Base-by-base conservation (phyloP, 1,140 invertebrate genomes). In the Ceratina australensis region DNA sequence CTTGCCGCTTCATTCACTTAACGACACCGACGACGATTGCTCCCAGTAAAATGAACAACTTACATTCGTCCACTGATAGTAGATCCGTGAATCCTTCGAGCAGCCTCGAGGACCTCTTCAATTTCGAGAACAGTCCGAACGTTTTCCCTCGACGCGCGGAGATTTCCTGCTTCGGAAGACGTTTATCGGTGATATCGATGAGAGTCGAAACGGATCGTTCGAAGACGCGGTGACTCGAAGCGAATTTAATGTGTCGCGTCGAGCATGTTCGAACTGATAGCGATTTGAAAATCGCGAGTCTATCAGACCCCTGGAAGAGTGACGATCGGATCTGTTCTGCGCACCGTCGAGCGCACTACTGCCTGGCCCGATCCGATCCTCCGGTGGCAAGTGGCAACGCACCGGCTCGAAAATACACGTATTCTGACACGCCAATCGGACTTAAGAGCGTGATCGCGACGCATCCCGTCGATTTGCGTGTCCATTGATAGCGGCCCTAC, bases 311-410 rank as follows among this genome's bases (percentile, higher is more conserved):
- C 8, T 22, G 24, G 73, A 68, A 26, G 15, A 71, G 54, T 42
- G 54, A 16, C 33, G 56, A 68, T 28, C 16, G 26, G 77, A 69
- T 85, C 85, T 76, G 82, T 78, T 66, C 80, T 49, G 69, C 74
- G 63, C 80, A 84, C 85, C 77, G 87, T 87, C 86, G 79, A 84
- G 72, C 84, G 79, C 80, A 69, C 69, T 81, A 89, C 87, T 89
- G 84, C n/a, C 79, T 50, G 42, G 63, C 77, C 78, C 79, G 77
- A 78, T 81, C 69, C 10, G 33, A 42, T 42, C 33, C 33, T 42
- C 15, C 65, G 50, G 66, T 78, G 59, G 59, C 60, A 59, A 68
- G 66, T 78, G 59, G 59, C 60, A 59, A 68, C 50, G 54, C 66
- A 77, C 63, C 79, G 79, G 64, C 57, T 81, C 75, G 69, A 84